Percentiles rank a stretch among this genome's conserved stretches.
These are phyloP conservation scores for Typhlichthys eigenmanni DNA, from an alignment of 2,797 vertebrate species.

Conservation along the genomic window DNA sequence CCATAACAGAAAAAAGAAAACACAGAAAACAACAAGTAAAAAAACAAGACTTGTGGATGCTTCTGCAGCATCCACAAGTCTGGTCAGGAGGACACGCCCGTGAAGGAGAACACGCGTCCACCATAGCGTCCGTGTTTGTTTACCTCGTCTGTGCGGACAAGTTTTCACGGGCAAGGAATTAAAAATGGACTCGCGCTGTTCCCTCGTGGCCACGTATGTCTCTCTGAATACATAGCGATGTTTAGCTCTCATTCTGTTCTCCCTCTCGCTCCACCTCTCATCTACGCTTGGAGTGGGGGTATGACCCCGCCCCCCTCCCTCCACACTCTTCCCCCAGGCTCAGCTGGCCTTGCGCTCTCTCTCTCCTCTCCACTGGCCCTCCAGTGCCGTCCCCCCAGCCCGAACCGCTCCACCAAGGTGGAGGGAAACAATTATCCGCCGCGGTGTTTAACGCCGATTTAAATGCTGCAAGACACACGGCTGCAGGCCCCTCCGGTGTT, in stretches of 20 bases:
- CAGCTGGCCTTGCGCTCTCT: slow-evolving; percentile 41
- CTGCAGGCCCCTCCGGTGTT: slow-evolving; percentile 20
- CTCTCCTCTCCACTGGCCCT: slow-evolving; percentile 45
- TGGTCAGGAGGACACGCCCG: slow-evolving; percentile 26
- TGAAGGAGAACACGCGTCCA: slow-evolving; percentile 39
- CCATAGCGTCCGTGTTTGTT: slow-evolving; percentile 19
- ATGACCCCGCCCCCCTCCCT: not conserved
- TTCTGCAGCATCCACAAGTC: slow-evolving; percentile 48
- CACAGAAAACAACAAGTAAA: slow-evolving; percentile 27
- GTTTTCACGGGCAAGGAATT: slow-evolving; percentile 19
- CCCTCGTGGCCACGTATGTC: slow-evolving; percentile 19
- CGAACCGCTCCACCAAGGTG: slow-evolving; percentile 40
- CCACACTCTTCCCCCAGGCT: slow-evolving; percentile 17
- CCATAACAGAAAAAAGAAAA: slow-evolving; percentile 57
- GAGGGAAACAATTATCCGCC: slow-evolving; percentile 63
- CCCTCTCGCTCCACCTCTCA: slow-evolving; percentile 32
- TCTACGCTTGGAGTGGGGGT: slow-evolving; percentile 8
- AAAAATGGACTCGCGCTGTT: slow-evolving; percentile 9
- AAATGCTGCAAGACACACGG: slow-evolving; percentile 37
- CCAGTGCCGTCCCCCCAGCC: slow-evolving; percentile 40
- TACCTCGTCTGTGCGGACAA: slow-evolving; percentile 16
- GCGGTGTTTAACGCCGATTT: slow-evolving; percentile 54
- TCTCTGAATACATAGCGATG: slow-evolving; percentile 16
- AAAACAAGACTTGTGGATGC: slow-evolving; percentile 33
- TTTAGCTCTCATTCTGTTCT: slow-evolving; percentile 10